phyloP scores from a whole-genome alignment of 2,113 vertebrate genomes.

The Stomatorhinus ivindoensis region DNA sequence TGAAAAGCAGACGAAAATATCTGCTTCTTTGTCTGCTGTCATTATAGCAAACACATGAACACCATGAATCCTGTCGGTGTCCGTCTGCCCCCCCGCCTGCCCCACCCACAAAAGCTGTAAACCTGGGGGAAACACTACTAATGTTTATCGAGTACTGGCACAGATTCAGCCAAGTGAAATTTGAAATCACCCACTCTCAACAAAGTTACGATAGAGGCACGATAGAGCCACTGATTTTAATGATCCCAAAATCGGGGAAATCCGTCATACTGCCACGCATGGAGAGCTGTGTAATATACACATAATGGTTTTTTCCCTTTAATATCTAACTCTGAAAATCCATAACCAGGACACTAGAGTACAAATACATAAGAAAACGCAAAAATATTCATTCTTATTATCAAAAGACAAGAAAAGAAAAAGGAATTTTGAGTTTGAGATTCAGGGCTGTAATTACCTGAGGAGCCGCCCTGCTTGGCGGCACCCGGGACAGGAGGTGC shows the following conservation, averaged over 20 bases:
- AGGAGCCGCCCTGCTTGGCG: neutral
- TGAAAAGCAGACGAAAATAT: too few relatives aligned
- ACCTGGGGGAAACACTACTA: too few relatives aligned
- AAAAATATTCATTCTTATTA: neutral
- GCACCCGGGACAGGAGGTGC: constrained; percentile 7
- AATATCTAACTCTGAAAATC: neutral
- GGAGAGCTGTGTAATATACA: too few relatives aligned
- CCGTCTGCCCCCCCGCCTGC: too few relatives aligned
- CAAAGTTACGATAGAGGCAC: too few relatives aligned
- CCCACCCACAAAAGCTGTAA: too few relatives aligned
- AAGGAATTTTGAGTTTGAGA: neutral
- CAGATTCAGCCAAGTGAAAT: too few relatives aligned
- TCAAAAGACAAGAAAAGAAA: neutral
- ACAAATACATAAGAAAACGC: neutral
- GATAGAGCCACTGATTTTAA: neutral
- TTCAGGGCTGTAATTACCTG: constrained; percentile 29
- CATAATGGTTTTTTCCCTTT: neutral
- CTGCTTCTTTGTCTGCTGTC: too few relatives aligned
- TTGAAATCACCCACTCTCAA: too few relatives aligned
- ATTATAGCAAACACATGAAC: too few relatives aligned
- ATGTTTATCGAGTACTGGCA: too few relatives aligned
- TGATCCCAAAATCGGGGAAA: neutral
- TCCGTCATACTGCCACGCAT: neutral
- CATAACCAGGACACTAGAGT: neutral
- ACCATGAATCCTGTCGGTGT: too few relatives aligned